Evolutionary conservation across 2,888 invertebrate species (phyloP).

Genomic region (Apamea crenata): DNA sequence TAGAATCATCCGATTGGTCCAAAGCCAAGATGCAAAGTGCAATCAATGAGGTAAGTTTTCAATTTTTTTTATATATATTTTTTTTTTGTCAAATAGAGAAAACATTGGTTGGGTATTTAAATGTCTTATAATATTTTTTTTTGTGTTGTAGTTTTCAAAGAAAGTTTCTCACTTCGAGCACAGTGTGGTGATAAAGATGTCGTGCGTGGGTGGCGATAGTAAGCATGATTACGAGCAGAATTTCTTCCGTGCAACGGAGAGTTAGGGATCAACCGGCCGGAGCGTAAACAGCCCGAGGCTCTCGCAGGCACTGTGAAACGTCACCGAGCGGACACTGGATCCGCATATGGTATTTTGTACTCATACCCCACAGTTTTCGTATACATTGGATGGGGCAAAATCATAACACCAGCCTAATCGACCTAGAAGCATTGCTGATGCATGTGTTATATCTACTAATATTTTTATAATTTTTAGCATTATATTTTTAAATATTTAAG

Average conservation of each 20-base stretch:
- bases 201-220: slow-evolving; percentile 85
- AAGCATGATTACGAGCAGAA: slow-evolving; percentile 83
- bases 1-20: slow-evolving; percentile 82
- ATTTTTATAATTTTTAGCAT: no score
- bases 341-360: slow-evolving; percentile 80
- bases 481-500: no score
- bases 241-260: slow-evolving; percentile 84
- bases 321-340: slow-evolving; percentile 69
- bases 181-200: slow-evolving; percentile 84
- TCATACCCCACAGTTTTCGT: slow-evolving; percentile 86
- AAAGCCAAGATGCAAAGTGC: slow-evolving; percentile 80
- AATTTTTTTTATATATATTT: not conserved
- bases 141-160: slow-evolving; percentile 81
- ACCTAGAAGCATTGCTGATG: slow-evolving; percentile 30
- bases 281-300: slow-evolving; percentile 59
- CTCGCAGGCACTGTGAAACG: slow-evolving; percentile 65
- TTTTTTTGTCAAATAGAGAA: not conserved
- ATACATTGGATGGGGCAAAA: slow-evolving; percentile 87
- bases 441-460: no score
- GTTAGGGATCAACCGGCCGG: slow-evolving; percentile 82
- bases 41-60: slow-evolving; percentile 80
- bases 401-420: slow-evolving; percentile 66
- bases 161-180: slow-evolving; percentile 83
- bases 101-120: not conserved
- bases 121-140: slow-evolving; percentile 31